These are phyloP conservation scores for Chaenogobius annularis DNA, from an alignment of 2,113 vertebrate species.

Conservation along the genomic window DNA sequence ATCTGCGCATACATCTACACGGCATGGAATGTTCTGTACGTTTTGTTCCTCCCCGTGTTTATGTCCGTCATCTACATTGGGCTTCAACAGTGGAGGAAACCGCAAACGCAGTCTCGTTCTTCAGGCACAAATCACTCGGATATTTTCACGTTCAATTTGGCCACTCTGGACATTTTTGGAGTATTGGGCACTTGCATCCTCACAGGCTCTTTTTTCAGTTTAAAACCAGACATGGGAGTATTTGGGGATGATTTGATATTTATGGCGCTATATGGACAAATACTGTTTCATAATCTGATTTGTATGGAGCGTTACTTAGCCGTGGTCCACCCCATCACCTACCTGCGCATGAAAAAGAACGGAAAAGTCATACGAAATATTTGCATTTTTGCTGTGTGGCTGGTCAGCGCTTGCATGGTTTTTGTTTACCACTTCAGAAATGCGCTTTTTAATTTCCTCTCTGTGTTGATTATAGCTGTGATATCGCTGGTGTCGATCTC, in stretches of 20 bases:
- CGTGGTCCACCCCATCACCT: no score
- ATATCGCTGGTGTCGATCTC: not conserved
- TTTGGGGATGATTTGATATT: no score
- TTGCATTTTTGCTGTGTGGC: constrained; percentile 18
- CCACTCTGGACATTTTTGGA: not conserved
- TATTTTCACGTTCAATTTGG: not conserved
- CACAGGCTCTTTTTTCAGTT: no score
- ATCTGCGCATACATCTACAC: not conserved
- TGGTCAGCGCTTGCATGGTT: not conserved
- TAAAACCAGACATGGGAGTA: no score
- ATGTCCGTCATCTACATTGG: not conserved
- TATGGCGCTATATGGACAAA: no score
- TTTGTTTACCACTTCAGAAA: rapidly evolving
- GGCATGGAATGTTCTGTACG: not conserved
- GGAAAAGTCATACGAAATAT: constrained; percentile 21
- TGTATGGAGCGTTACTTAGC: no score
- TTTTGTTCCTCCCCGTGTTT: not conserved
- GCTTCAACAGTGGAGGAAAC: not conserved
- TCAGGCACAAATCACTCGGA: not conserved
- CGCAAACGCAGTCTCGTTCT: not conserved
- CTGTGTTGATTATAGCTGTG: not conserved
- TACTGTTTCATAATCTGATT: no score
- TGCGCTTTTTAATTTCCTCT: rapidly evolving
- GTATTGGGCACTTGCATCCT: not conserved
- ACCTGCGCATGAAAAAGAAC: no score